These are phyloP conservation scores for Entomobrya proxima DNA, from an alignment of 2,888 invertebrate species.

Conservation along the genomic window DNA sequence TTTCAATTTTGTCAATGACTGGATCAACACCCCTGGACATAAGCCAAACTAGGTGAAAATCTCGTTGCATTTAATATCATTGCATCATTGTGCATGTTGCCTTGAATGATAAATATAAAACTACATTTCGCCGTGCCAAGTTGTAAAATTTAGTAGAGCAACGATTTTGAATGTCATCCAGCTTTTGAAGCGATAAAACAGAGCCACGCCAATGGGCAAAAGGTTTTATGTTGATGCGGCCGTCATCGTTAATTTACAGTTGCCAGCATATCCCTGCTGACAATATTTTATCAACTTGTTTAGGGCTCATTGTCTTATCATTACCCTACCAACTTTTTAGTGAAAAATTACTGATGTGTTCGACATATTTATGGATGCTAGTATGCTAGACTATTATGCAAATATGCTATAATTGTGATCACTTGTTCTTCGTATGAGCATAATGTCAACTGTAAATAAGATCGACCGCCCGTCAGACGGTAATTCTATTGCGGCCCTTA, in stretches of 20 bases:
- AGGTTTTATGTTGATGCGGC: neutral
- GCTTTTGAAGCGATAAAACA: conserved; percentile 11
- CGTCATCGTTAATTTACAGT: neutral
- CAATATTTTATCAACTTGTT: conserved; percentile 51
- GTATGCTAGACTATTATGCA: neutral
- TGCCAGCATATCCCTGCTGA: conserved; percentile 3
- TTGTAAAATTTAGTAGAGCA: no score
- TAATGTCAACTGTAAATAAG: neutral
- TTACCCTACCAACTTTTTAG: neutral
- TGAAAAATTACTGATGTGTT: neutral
- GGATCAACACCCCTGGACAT: neutral
- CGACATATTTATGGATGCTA: neutral
- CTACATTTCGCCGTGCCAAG: neutral
- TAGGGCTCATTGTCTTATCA: conserved; percentile 38
- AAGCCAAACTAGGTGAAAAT: neutral
- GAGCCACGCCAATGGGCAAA: neutral
- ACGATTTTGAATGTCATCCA: conserved; percentile 47
- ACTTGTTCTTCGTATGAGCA: neutral
- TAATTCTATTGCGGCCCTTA: neutral
- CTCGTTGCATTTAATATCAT: neutral
- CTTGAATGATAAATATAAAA: neutral
- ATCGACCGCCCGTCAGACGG: neutral
- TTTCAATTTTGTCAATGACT: neutral
- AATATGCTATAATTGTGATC: conserved; percentile 14
- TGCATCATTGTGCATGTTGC: neutral